Conservation (phyloP, 2,113 vertebrate genomes). For the Holacanthus passer region DNA sequence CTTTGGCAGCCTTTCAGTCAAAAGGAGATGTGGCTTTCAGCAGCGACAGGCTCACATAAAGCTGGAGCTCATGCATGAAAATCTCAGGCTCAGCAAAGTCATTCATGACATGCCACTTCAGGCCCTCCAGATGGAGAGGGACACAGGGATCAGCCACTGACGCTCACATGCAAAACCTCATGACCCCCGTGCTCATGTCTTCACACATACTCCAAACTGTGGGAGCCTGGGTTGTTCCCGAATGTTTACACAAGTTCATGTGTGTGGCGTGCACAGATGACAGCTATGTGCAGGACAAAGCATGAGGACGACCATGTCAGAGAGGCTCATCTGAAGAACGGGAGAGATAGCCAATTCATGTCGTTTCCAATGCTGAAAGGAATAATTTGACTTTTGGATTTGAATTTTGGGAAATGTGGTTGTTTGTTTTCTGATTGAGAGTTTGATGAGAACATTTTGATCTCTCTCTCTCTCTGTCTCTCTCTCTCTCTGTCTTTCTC, state of each 20-base stretch:
- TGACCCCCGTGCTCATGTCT: constrained; percentile 26
- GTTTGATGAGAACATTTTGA: not conserved
- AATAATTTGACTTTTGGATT: not conserved
- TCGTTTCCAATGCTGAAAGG: not conserved
- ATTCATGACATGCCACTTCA: constrained; percentile 55
- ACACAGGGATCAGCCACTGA: constrained; percentile 22
- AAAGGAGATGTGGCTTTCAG: constrained; percentile 43
- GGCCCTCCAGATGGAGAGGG: constrained; percentile 28
- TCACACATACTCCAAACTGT: constrained; percentile 22
- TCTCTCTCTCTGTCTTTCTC: too few species aligned
- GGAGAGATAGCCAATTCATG: not conserved
- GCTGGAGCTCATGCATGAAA: constrained; percentile 72
- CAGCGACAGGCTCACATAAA: constrained; percentile 54
- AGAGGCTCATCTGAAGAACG: not conserved
- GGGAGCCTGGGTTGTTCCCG: not conserved
- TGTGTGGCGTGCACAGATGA: not conserved
- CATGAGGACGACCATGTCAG: not conserved
- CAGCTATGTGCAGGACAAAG: not conserved
- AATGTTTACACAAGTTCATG: constrained; percentile 24
- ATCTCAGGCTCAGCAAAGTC: constrained; percentile 66
- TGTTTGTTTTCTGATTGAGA: not conserved
- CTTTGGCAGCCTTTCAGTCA: constrained; percentile 25
- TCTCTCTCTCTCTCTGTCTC: too few species aligned
- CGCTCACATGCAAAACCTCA: constrained; percentile 41
- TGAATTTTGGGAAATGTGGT: too few species aligned